Evolutionary conservation across 2,888 invertebrate genomes (phyloP).

Genomic region (Morpho achilles): DNA sequence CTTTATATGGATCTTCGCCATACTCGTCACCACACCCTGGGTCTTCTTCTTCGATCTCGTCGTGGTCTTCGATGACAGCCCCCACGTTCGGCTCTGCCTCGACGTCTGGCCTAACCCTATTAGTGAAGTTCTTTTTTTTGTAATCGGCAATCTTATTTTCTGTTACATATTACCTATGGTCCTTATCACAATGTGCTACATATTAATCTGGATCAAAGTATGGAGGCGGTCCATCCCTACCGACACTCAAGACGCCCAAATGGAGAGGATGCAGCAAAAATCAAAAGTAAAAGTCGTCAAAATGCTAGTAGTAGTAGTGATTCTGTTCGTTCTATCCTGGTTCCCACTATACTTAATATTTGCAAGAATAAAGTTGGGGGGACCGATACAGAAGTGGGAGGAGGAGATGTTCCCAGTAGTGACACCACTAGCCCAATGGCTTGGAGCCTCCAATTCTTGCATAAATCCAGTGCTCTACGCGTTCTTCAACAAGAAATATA

Average conservation of each 20-base stretch:
- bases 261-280: conserved; percentile 95
- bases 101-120: conserved; percentile 92
- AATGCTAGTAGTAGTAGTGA: conserved; percentile 95
- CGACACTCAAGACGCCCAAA: conserved; percentile 93
- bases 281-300: conserved; percentile 97
- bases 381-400: conserved; percentile 86
- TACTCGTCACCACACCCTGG: conserved; percentile 93
- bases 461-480: conserved; percentile 97
- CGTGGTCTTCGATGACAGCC: conserved; percentile 85
- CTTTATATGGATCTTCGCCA: conserved; percentile 93
- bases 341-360: conserved; percentile 94
- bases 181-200: conserved; percentile 94
- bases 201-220: conserved; percentile 94
- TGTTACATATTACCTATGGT: conserved; percentile 95
- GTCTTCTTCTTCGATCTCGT: conserved; percentile 92
- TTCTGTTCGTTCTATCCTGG: conserved; percentile 96
- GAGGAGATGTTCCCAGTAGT: conserved; percentile 88
- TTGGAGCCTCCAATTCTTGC: conserved; percentile 96
- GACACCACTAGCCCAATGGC: conserved; percentile 94
- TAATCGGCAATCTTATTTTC: conserved; percentile 91
- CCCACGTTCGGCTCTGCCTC: conserved; percentile 86
- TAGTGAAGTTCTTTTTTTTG: conserved; percentile 91
- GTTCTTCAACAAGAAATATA: conserved; percentile 96
- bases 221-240: conserved; percentile 93
- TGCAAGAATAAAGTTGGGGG: conserved; percentile 90